phyloP scores from a whole-genome alignment of 2,113 vertebrate species.

The Carassius gibelio region DNA sequence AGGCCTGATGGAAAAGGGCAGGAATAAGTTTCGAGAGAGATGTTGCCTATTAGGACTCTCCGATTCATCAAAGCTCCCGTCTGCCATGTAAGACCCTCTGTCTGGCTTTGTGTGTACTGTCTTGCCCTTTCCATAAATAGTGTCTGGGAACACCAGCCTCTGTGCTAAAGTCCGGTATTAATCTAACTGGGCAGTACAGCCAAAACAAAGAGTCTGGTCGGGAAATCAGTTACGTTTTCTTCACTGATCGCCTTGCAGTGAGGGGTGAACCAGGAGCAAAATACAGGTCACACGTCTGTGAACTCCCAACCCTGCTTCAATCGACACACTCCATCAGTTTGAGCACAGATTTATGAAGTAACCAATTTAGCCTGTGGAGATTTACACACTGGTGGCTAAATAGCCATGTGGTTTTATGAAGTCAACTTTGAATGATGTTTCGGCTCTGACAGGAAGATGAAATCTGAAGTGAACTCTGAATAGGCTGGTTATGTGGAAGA shows the following conservation, averaged over 20 bases:
- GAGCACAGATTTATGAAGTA: slow-evolving; percentile 26
- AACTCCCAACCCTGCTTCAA: slow-evolving; percentile 26
- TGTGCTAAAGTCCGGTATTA: slow-evolving; percentile 37
- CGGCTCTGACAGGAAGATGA: slow-evolving; percentile 27
- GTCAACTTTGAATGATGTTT: slow-evolving; percentile 24
- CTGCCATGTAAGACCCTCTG: slow-evolving; percentile 27
- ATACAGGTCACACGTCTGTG: slow-evolving; percentile 17
- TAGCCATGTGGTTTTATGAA: slow-evolving; percentile 30
- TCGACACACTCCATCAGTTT: slow-evolving; percentile 28
- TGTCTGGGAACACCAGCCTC: slow-evolving; percentile 14
- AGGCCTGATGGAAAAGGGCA: background rate
- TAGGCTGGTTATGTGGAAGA: slow-evolving; percentile 2
- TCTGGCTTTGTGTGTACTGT: slow-evolving; percentile 4
- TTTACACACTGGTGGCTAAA: slow-evolving; percentile 19
- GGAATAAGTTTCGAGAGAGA: background rate
- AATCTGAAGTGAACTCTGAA: slow-evolving; percentile 36
- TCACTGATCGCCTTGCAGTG: background rate
- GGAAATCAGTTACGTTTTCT: background rate
- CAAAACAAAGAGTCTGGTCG: slow-evolving; percentile 40
- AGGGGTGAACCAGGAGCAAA: slow-evolving; percentile 3
- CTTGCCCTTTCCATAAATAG: background rate
- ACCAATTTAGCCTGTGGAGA: slow-evolving; percentile 29
- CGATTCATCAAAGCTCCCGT: slow-evolving; percentile 7
- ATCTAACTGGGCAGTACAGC: slow-evolving; percentile 19
- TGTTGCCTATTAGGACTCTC: background rate